Conservation (phyloP, 1,140 invertebrate species). For the Anagrus nilaparvatae region DNA sequence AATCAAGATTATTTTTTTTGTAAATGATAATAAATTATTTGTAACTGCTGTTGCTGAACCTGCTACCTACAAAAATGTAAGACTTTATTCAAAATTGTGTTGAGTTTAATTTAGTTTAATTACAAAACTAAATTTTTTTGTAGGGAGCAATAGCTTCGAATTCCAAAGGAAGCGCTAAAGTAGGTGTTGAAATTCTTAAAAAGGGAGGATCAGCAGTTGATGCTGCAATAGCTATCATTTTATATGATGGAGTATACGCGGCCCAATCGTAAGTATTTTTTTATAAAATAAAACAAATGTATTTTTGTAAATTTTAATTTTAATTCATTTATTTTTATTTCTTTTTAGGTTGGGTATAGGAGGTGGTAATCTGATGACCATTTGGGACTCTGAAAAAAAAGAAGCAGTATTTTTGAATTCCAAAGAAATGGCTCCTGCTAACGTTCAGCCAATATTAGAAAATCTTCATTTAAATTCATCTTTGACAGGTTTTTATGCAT, state of each 20-base stretch:
- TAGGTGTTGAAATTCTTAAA: conserved; percentile 43
- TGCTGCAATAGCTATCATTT: conserved; percentile 61
- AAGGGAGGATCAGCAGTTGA: conserved; percentile 67
- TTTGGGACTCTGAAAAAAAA: conserved; percentile 49
- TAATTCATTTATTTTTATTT: not conserved
- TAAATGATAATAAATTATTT: too few species aligned
- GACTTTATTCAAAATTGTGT: too few species aligned
- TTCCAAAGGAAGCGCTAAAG: conserved; percentile 24
- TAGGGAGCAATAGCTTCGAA: conserved; percentile 27
- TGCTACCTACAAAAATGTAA: too few species aligned
- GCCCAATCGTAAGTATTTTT: conserved; percentile 44
- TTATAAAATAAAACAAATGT: not conserved
- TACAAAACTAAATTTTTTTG: not conserved
- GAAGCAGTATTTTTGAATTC: conserved; percentile 47
- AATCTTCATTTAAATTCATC: too few species aligned
- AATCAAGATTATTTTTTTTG: too few species aligned
- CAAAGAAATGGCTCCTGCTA: conserved; percentile 57
- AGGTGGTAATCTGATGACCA: conserved; percentile 66
- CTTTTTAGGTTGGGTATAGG: conserved; percentile 59
- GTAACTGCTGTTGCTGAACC: too few species aligned
- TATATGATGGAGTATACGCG: conserved; percentile 72
- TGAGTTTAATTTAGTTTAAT: too few species aligned
- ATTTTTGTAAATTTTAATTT: too few species aligned
- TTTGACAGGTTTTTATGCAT: too few species aligned
- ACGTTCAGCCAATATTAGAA: too few species aligned